Evolutionary conservation across 2,888 invertebrate species (phyloP).

Genomic region (Drosophila mimetica): DNA sequence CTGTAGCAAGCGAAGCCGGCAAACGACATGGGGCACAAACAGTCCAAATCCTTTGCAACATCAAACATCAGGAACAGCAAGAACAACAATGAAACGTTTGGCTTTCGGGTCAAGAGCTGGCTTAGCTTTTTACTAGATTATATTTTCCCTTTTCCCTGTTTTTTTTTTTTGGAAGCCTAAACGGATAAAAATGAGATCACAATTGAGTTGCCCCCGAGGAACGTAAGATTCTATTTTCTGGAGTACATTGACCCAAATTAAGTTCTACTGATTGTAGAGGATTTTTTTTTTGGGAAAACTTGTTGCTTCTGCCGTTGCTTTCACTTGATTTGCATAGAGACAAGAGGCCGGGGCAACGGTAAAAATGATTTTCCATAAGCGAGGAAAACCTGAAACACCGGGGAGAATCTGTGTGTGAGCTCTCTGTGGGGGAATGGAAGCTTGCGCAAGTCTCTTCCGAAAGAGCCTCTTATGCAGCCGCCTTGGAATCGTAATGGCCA

Average conservation of each 20-base stretch:
- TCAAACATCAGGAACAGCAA: conserved; percentile 21
- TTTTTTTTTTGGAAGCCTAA: conserved; percentile 17
- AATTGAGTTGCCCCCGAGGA: conserved; percentile 3
- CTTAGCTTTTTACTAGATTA: conserved; percentile 1
- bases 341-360: conserved; percentile 37
- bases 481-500: conserved; percentile 73
- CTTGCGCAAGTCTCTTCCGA: conserved; percentile 48
- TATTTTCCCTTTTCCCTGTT: conserved; percentile 19
- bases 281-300: conserved; percentile 32
- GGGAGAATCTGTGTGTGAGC: conserved; percentile 44
- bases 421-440: conserved; percentile 10
- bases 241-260: conserved; percentile 31
- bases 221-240: conserved; percentile 8
- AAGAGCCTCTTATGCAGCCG: conserved; percentile 63
- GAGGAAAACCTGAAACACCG: conserved; percentile 51
- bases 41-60: conserved; percentile 32
- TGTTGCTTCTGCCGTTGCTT: conserved; percentile 61
- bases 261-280: conserved; percentile 5
- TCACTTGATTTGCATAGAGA: conserved; percentile 78
- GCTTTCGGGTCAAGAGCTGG: conserved; percentile 30
- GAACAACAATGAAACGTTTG: conserved; percentile 13
- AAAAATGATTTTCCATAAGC: conserved; percentile 51
- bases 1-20: conserved; percentile 36
- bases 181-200: conserved; percentile 16
- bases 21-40: conserved; percentile 37